Base-by-base conservation (phyloP, 2,797 vertebrate species). In the Nyctalus aviator region DNA sequence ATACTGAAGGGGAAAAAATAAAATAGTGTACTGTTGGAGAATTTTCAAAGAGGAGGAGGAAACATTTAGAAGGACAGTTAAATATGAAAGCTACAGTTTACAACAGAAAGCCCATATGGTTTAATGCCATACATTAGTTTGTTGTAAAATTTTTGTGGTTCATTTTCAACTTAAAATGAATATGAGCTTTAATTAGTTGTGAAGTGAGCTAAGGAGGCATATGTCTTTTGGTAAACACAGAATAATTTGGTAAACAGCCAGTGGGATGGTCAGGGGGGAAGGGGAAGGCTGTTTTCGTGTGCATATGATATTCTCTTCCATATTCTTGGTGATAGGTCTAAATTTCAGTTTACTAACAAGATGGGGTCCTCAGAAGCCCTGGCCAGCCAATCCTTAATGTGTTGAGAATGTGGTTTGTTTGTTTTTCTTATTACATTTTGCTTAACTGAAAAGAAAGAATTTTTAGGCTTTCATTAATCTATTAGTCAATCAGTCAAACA, bases 41-140 rank as follows among this genome's bases (percentile, higher is more conserved):
- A 86, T 92, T 96, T 94, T 93, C 59, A 90, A 83, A 88, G 79
- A 93, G 84, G 15, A 78, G 35, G 62, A 89, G 68, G 57, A 91
- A 69, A 46, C 35, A 55, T 91, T 93, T 83, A 83, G 57, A 90
- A 71, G 59, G 77, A 83, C 50, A 93, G 30, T 91, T 95, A 95
- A 94, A 93, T 93, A 90, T 95, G 91, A 35, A 75, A 73, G 25
- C 48, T 73, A 48, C 17, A 62, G 44, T 83, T 73, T 59, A 90
- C 59, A 83, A 94, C 94, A 75, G 69, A 95, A 93, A 89, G 64
- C 46, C 73, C 92, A 68, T 94, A 94, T 96, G 87, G 77, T 88
- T 96, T 95, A 94, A 96, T 94, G 62, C 48, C n/a, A 53, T 94
- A 88, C 84, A 85, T 89, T 96, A 59, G 87, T 95, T 96, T 94